phyloP scores from a whole-genome alignment of 37 sponge, comb jelly and placozoan genomes.

The Theonella swinhoei region DNA sequence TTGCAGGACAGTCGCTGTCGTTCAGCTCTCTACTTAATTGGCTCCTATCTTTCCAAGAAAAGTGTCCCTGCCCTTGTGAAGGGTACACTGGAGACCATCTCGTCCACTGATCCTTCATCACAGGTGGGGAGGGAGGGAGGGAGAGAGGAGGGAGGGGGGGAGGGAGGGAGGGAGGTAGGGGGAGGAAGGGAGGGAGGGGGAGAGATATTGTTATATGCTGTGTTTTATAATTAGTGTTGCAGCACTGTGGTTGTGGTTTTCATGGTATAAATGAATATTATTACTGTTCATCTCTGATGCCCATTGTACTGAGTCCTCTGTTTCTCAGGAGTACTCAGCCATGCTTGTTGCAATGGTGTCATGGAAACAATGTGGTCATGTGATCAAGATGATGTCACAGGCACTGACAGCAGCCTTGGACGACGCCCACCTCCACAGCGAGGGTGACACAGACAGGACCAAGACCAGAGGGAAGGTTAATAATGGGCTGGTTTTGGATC shows the following conservation, averaged over 20 bases:
- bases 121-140: neutral
- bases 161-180: neutral
- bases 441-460: neutral
- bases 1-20: conserved; percentile 33
- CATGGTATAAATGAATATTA: too few species aligned
- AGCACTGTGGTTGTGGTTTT: too few species aligned
- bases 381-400: conserved; percentile 30
- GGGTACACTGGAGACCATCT: conserved; percentile 31
- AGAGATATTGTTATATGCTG: neutral
- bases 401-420: conserved; percentile 18
- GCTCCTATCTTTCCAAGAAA: conserved; percentile 49
- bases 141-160: neutral
- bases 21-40: conserved; percentile 48
- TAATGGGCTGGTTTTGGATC: neutral
- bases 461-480: neutral
- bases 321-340: conserved; percentile 30
- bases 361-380: conserved; percentile 42
- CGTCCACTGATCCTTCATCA: neutral
- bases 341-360: conserved; percentile 59
- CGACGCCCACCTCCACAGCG: neutral
- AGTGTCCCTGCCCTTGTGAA: conserved; percentile 5
- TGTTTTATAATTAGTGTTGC: neutral
- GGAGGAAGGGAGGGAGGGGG: neutral
- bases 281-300: too few species aligned
- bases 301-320: too few species aligned